Evolutionary conservation across 2,888 invertebrate species (phyloP).

Genomic region (Gasteruption jaculator): DNA sequence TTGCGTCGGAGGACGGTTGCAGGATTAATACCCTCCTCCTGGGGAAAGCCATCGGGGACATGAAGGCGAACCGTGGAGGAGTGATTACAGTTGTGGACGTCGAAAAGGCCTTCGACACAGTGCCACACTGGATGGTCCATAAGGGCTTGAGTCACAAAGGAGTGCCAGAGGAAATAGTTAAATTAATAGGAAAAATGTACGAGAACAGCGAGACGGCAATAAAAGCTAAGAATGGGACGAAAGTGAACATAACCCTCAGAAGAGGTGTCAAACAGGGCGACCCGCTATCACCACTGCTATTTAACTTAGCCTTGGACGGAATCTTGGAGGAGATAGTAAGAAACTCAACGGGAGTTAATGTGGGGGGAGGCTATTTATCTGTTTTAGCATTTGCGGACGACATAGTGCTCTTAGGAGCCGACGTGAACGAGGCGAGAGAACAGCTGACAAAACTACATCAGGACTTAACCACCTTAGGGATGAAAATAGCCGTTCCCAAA

Average conservation of each 20-base stretch:
- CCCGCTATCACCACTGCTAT: slow-evolving; percentile 31
- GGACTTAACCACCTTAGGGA: slow-evolving; percentile 5
- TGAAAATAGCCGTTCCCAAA: slow-evolving; percentile 17
- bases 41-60: slow-evolving; percentile 2
- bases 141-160: slow-evolving; percentile 36
- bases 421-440: neutral
- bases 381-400: slow-evolving; percentile 28
- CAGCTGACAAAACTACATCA: neutral
- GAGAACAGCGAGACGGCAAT: slow-evolving; percentile 2
- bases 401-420: slow-evolving; percentile 13
- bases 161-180: slow-evolving; percentile 31
- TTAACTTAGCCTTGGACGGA: slow-evolving; percentile 8
- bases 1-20: slow-evolving; percentile 31
- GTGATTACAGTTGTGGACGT: slow-evolving; percentile 22
- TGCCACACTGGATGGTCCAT: slow-evolving; percentile 12
- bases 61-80: slow-evolving; percentile 15
- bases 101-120: slow-evolving; percentile 28
- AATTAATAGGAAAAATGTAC: slow-evolving; percentile 38
- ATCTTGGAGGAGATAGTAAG: neutral
- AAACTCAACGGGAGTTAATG: neutral
- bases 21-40: slow-evolving; percentile 17
- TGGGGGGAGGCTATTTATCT: neutral
- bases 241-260: neutral
- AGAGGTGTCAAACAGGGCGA: slow-evolving; percentile 54
- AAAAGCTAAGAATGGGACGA: slow-evolving; percentile 20